These are phyloP conservation scores for Alaudala cheleensis DNA, from an alignment of 2,113 vertebrate genomes.

Conservation along the genomic window DNA sequence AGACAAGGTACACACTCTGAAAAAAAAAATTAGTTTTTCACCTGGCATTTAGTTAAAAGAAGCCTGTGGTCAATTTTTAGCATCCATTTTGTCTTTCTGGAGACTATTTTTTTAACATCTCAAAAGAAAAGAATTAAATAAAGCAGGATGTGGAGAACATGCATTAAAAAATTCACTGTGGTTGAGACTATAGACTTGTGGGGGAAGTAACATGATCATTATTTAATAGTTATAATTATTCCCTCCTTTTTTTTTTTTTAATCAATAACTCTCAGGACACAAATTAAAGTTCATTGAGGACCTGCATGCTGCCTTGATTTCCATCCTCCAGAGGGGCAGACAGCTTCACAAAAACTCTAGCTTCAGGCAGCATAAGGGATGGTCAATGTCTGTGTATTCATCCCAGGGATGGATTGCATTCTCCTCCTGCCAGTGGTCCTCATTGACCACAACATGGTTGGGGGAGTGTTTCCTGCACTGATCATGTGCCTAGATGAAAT, in stretches of 20 bases:
- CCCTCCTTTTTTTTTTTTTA: rapidly evolving
- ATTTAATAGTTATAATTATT: background rate
- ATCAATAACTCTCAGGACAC: background rate
- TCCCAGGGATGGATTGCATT: background rate
- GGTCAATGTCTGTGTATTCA: background rate
- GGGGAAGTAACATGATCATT: background rate
- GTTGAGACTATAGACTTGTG: background rate
- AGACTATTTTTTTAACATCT: rapidly evolving
- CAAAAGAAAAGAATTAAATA: background rate
- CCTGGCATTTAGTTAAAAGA: background rate
- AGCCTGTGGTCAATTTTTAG: background rate
- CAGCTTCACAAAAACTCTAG: background rate
- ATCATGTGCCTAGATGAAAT: background rate
- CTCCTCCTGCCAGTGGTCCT: rapidly evolving
- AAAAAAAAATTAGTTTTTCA: background rate
- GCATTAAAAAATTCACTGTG: background rate
- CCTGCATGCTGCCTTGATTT: background rate
- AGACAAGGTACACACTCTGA: rapidly evolving
- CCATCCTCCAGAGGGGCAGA: background rate
- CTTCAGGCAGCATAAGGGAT: background rate
- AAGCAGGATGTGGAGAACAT: background rate
- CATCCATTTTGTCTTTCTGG: background rate
- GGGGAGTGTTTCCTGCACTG: background rate
- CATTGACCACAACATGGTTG: rapidly evolving
- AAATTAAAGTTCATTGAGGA: background rate